Conservation (phyloP, 2,797 vertebrate species). For the Tachyglossus aculeatus region DNA sequence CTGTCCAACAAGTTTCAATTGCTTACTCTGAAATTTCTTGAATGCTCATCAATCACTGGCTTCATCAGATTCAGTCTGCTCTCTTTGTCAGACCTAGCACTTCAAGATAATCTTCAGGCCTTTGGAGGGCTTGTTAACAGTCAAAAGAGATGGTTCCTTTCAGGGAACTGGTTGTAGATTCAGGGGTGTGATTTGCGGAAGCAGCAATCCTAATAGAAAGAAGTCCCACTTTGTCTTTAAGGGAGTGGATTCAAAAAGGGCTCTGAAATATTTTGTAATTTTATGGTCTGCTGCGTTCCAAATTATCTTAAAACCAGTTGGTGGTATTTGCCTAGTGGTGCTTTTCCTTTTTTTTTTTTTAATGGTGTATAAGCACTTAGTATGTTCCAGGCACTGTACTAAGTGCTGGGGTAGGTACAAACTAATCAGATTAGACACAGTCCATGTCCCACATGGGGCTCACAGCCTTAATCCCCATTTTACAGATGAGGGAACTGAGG, state of each 20-base stretch:
- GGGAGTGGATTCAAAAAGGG: slow-evolving; percentile 39
- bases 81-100: not conserved
- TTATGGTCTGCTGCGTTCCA: slow-evolving; percentile 51
- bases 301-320: too few relatives aligned
- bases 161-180: slow-evolving; percentile 69
- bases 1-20: slow-evolving; percentile 45
- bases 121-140: slow-evolving; percentile 70
- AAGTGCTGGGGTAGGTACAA: too few relatives aligned
- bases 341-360: too few relatives aligned
- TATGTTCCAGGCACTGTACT: too few relatives aligned
- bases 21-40: slow-evolving; percentile 68
- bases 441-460: too few relatives aligned
- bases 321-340: too few relatives aligned
- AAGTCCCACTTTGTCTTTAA: not conserved
- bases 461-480: too few relatives aligned
- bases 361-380: too few relatives aligned
- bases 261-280: slow-evolving; percentile 60
- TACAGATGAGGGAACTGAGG: too few relatives aligned
- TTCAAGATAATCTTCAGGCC: not conserved
- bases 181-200: slow-evolving; percentile 45
- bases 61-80: not conserved
- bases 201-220: not conserved
- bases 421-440: too few relatives aligned
- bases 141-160: slow-evolving; percentile 57
- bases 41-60: not conserved